Evolutionary conservation across 2,888 invertebrate genomes (phyloP), one percentile per base, ranked within the genome.

Genomic region (Lasius platythorax): DNA sequence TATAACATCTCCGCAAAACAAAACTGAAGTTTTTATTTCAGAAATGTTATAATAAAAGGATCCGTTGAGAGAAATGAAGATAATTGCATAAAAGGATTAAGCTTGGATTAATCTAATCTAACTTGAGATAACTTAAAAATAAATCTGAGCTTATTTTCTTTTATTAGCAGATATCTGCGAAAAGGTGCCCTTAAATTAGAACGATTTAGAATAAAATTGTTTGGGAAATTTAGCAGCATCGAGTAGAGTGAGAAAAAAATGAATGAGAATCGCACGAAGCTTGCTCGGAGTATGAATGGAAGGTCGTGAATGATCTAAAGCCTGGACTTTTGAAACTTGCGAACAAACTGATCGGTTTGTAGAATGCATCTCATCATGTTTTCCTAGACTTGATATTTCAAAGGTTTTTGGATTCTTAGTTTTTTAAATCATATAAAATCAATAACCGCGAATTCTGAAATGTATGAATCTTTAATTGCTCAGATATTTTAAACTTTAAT

Each of bases 231-330:
- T 79, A 74, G 18, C 33, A 58, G n/a, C 72, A 46, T 23, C 18
- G 33, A 63, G 33, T 72, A 3, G 58, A 78, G 33, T 40, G 43
- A 58, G 23, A 46, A 23, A 53, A 58, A 2, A 11, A 23, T 33
- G 37, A 40, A 73, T 84, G 87, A 92, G 92, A 92, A 92, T 93
- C 91, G 93, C 93, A 92, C 92, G 91, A 92, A 89, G 88, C 90
- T 93, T 92, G 91, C 92, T 93, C 93, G 91, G 84, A 85, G 89
- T 88, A 84, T 82, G 40, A 72, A 63, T 84, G 63, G 56, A 81
- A 81, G 46, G 18, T 73, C 46, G 46, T 46, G 61, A 74, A 58
- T 50, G 63, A 78, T 72, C 74, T n/a, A n/a, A 50, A 74, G 73
- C 23, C 23, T 61, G 61, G 37, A 37, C n/a, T 61, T 28, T 74